Percentiles rank a stretch among this genome's conserved stretches.
Conservation (phyloP, 2,888 invertebrate genomes). For the Tuta absoluta region DNA sequence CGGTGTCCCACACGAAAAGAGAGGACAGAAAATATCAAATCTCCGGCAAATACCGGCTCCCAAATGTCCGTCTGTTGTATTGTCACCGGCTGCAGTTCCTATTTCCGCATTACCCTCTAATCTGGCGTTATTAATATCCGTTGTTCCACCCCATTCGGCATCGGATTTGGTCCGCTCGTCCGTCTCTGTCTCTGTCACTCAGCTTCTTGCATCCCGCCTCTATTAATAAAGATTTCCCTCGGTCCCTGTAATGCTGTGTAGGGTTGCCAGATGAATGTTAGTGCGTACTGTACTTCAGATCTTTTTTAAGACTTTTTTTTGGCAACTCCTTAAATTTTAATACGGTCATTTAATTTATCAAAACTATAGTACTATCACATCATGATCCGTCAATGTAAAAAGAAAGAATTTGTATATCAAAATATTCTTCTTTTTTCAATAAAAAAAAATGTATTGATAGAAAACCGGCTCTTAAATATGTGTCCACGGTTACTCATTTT, state of each 20-base stretch:
- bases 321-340: too few relatives aligned
- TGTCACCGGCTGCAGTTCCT: conserved; percentile 1
- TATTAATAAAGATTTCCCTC: conserved; percentile 77
- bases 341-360: too few relatives aligned
- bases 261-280: neutral
- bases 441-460: too few relatives aligned
- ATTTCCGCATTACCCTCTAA: conserved; percentile 15
- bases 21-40: neutral
- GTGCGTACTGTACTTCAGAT: neutral
- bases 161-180: conserved; percentile 22
- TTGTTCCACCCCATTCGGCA: conserved; percentile 22
- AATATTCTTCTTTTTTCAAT: too few relatives aligned
- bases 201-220: conserved; percentile 48
- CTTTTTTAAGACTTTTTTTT: too few relatives aligned
- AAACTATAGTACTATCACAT: too few relatives aligned
- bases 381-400: too few relatives aligned
- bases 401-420: too few relatives aligned
- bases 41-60: neutral
- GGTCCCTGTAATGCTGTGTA: conserved; percentile 47
- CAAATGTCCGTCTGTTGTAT: neutral
- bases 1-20: too few relatives aligned
- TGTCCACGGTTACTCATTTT: too few relatives aligned
- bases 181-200: conserved; percentile 27
- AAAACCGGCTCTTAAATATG: too few relatives aligned
- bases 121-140: conserved; percentile 21